Conservation (phyloP, 64 coral and sea anemone species). For the Montipora capricornis region DNA sequence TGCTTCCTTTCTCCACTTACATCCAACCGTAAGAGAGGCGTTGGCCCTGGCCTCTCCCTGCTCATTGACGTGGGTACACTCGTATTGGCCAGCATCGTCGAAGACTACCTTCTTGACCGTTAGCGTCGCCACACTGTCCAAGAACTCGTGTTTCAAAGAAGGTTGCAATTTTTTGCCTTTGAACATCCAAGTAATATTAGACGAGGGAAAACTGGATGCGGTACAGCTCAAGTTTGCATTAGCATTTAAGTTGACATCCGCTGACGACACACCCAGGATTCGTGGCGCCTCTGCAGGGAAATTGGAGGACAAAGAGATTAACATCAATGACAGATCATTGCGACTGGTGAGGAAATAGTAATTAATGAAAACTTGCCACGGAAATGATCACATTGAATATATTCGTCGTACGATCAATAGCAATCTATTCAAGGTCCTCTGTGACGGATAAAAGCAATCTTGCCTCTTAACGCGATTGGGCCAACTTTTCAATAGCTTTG, state of each 20-base stretch:
- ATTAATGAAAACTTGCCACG: too few species aligned
- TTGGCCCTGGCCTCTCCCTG: constrained; percentile 33
- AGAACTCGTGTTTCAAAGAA: neutral
- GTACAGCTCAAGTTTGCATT: constrained; percentile 51
- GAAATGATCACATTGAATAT: too few species aligned
- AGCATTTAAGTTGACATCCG: constrained; percentile 33
- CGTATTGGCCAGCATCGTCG: constrained; percentile 48
- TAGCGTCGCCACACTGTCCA: constrained; percentile 11
- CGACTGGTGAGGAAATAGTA: too few species aligned
- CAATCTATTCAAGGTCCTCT: too few species aligned
- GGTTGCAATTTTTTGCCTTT: constrained; percentile 43
- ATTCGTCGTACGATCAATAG: too few species aligned
- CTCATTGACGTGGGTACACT: constrained; percentile 39
- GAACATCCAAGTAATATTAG: constrained; percentile 90
- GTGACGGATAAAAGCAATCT: too few species aligned
- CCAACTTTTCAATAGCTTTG: too few species aligned
- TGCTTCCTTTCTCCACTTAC: constrained; percentile 23
- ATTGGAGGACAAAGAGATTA: neutral
- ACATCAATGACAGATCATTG: too few species aligned
- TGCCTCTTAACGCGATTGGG: too few species aligned
- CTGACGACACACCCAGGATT: constrained; percentile 20
- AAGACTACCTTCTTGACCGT: neutral
- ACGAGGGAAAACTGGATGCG: constrained; percentile 64
- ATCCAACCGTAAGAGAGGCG: constrained; percentile 39
- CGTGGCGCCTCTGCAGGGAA: constrained; percentile 66